Conservation (phyloP, 2,888 invertebrate species). For the Andrena bucephala region DNA sequence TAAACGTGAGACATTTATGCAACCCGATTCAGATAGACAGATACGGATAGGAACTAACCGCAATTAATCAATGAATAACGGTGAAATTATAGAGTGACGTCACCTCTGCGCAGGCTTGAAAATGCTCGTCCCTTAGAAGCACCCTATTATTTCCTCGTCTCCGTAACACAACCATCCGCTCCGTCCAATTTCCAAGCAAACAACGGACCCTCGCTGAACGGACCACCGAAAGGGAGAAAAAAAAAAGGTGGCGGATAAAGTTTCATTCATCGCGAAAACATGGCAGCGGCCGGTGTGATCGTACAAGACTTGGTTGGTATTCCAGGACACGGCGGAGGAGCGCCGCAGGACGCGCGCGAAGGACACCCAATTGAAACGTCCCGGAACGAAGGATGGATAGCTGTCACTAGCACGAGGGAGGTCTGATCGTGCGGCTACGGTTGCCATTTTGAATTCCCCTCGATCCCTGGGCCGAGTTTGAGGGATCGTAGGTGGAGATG, state of each 20-base stretch:
- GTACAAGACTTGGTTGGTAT: not conserved
- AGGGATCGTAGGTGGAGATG: conserved; percentile 85
- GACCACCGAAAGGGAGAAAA: not conserved
- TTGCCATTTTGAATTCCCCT: conserved; percentile 82
- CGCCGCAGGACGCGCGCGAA: conserved; percentile 7
- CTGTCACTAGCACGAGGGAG: conserved; percentile 78
- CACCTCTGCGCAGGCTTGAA: too few species aligned
- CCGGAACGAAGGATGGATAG: conserved; percentile 78
- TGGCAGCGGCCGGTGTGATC: not conserved
- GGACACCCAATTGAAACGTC: conserved; percentile 82
- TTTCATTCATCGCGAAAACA: not conserved
- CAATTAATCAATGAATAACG: not conserved
- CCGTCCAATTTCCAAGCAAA: not conserved
- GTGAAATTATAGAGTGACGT: conserved; percentile 8
- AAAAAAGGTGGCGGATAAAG: not conserved
- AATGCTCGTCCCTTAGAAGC: not conserved
- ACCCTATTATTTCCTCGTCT: conserved; percentile 1
- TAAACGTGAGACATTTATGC: too few species aligned
- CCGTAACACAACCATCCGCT: not conserved
- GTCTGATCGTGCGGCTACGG: conserved; percentile 52
- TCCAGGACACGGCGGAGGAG: not conserved
- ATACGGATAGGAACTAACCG: too few species aligned
- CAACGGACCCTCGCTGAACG: not conserved
- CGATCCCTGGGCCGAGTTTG: conserved; percentile 79
- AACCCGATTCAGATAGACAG: too few species aligned